Evolutionary conservation across 1,140 invertebrate species (phyloP), one percentile per base, ranked within the genome.

Genomic region (Drosophila triauraria): DNA sequence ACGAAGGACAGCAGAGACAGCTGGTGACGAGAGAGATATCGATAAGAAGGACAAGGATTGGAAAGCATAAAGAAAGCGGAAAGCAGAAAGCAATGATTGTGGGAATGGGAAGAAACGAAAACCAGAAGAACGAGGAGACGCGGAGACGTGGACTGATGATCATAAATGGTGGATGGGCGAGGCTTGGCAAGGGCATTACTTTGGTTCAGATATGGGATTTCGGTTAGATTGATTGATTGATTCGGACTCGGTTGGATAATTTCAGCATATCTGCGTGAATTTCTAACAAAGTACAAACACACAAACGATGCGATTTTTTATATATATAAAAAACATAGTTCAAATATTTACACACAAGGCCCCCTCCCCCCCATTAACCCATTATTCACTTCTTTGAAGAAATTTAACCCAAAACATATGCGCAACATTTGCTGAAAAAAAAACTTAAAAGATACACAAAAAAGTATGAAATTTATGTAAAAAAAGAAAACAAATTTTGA

Each of bases 271-370:
- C 84, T 87, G 83, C 83, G 70, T 83, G 80, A 87, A 88, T 87
- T 87, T 88, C 83, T 87, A 87, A 84, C 83, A 87, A 84, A 87
- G 83, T 88, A 87, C 84, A 88, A 86, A 85, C 38, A 78, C 72
- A 69, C 50, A 70, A 80, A 76, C 69, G 23, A 75, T 84, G 81
- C 68, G 62, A 83, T 82, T 82, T 78, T 75, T 83, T 80, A 70
- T 61, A 61, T 76, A 75, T 69, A 63, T 10, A 70, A 23, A 44
- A 50, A 72, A 62, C 70, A 75, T 83, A 83, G 81, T 80, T 84
- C 81, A 83, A 84, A 83, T 83, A 83, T 83, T 83, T 80, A 83
- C 54, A 79, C 48, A 20, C 20, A 51, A 44, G 20, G n/a, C 57
- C 60, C 61, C 38, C 58, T 12, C 13, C 23, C 38, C 56, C 64